A percentile compares a stretch with the other conserved stretches of the same genome.
Evolutionary conservation across 2,888 invertebrate species (phyloP).

Genomic region (Blastobasis lacticolella): DNA sequence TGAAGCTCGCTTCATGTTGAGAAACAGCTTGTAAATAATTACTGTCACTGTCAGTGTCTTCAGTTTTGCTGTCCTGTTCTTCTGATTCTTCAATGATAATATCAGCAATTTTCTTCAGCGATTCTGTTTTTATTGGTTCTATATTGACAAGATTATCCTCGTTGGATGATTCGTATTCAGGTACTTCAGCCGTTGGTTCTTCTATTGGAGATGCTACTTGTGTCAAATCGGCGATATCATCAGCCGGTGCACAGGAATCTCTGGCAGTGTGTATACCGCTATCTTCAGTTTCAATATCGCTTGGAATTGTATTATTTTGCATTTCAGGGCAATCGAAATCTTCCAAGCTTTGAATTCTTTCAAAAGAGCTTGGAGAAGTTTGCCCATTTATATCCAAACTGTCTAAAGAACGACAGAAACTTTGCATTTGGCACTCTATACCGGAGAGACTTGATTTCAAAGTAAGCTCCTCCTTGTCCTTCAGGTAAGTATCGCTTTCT

Average conservation of each 20-base stretch:
- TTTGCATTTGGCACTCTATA: slow-evolving; percentile 74
- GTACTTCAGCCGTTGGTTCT: slow-evolving; percentile 56
- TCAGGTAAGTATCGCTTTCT: slow-evolving; percentile 37
- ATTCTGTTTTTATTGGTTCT: slow-evolving; percentile 45
- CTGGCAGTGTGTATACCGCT: slow-evolving; percentile 86
- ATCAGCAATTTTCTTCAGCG: slow-evolving; percentile 30
- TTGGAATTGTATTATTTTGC: slow-evolving; percentile 70
- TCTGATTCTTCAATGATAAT: slow-evolving; percentile 63
- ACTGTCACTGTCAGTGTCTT: slow-evolving; percentile 58
- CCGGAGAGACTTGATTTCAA: slow-evolving; percentile 54
- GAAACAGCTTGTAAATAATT: slow-evolving; percentile 62
- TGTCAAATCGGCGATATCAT: slow-evolving; percentile 78
- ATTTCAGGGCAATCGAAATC: slow-evolving; percentile 77
- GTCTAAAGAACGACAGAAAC: slow-evolving; percentile 77
- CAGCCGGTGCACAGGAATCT: slow-evolving; percentile 84
- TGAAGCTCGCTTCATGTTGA: slow-evolving; percentile 61
- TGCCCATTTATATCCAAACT: slow-evolving; percentile 76
- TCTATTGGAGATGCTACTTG: slow-evolving; percentile 65
- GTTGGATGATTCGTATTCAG: slow-evolving; percentile 65
- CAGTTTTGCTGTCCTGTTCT: slow-evolving; percentile 52
- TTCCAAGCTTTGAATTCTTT: slow-evolving; percentile 78
- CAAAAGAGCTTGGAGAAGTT: slow-evolving; percentile 71
- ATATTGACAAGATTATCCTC: slow-evolving; percentile 45
- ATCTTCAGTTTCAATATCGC: slow-evolving; percentile 83
- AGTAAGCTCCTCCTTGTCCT: slow-evolving; percentile 30